phyloP scores from a whole-genome alignment of 2,113 vertebrate genomes.

The Prinia subflava region DNA sequence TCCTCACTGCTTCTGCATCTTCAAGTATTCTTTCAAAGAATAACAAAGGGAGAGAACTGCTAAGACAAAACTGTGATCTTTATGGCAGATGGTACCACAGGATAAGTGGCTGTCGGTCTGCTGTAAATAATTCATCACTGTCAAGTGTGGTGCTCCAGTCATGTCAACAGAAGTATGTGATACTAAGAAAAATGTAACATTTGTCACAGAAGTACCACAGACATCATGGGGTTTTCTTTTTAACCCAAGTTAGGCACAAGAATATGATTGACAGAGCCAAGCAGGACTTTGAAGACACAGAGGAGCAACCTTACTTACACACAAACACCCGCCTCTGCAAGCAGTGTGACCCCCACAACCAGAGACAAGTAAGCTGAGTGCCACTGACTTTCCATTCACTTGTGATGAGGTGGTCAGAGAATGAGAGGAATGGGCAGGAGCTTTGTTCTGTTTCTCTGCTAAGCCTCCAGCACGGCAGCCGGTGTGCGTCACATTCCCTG shows the following conservation, averaged over 20 bases:
- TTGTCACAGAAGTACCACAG: background rate
- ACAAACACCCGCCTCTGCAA: rapidly evolving
- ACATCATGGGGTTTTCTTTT: background rate
- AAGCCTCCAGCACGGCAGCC: background rate
- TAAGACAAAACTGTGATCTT: slow-evolving; percentile 29
- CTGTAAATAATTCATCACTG: slow-evolving; percentile 45
- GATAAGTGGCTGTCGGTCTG: slow-evolving; percentile 3
- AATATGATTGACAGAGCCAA: background rate
- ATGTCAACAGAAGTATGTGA: background rate
- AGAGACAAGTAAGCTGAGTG: background rate
- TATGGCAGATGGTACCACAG: slow-evolving; percentile 25
- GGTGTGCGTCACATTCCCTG: background rate
- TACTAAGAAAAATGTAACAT: slow-evolving; percentile 7
- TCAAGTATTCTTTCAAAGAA: background rate
- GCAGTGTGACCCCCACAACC: background rate
- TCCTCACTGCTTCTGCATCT: background rate
- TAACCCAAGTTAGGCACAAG: background rate
- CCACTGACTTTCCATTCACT: background rate
- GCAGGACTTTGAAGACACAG: background rate
- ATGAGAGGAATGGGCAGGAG: background rate
- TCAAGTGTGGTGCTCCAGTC: background rate
- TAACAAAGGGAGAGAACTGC: background rate
- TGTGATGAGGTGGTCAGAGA: background rate
- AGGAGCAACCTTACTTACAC: background rate
- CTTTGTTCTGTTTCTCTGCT: background rate